A percentile compares a stretch with the other conserved stretches of the same genome.
phyloP scores from a whole-genome alignment of 2,113 vertebrate species.

The Lophotis ruficrista region DNA sequence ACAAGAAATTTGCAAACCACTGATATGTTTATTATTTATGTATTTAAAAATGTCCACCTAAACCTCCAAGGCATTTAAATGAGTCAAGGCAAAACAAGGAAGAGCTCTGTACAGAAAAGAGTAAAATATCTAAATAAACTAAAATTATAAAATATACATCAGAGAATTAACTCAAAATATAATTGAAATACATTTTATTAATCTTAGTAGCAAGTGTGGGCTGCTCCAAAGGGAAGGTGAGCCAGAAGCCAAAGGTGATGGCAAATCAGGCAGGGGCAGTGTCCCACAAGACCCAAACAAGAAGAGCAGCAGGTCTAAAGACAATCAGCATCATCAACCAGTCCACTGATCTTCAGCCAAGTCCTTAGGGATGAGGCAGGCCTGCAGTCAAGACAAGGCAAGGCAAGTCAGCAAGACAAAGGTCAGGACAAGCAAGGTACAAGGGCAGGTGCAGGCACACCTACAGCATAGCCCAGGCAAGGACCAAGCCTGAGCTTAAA shows the following conservation, averaged over 20 bases:
- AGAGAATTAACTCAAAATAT: not conserved
- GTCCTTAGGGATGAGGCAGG: not conserved
- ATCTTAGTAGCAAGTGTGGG: not conserved
- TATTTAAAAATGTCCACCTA: not conserved
- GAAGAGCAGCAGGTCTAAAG: not conserved
- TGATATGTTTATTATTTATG: not conserved
- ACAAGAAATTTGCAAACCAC: not conserved
- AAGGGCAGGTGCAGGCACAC: not conserved
- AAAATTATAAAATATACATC: not conserved
- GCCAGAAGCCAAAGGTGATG: not conserved
- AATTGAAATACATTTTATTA: not conserved
- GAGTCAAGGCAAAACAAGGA: not conserved
- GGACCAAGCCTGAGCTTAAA: not conserved
- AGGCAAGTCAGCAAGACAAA: not conserved
- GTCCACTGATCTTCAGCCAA: not conserved
- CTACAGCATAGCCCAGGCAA: not conserved
- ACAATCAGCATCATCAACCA: not conserved
- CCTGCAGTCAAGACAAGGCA: not conserved
- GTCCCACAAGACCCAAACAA: not conserved
- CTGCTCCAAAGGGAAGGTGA: not conserved
- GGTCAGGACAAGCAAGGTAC: not conserved
- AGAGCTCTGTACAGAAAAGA: not conserved
- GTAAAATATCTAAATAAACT: not conserved
- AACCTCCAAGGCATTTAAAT: not conserved
- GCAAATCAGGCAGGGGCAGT: not conserved